Evolutionary conservation across 2,797 vertebrate species (phyloP).

Genomic region (Oreonectes daqikongensis): DNA sequence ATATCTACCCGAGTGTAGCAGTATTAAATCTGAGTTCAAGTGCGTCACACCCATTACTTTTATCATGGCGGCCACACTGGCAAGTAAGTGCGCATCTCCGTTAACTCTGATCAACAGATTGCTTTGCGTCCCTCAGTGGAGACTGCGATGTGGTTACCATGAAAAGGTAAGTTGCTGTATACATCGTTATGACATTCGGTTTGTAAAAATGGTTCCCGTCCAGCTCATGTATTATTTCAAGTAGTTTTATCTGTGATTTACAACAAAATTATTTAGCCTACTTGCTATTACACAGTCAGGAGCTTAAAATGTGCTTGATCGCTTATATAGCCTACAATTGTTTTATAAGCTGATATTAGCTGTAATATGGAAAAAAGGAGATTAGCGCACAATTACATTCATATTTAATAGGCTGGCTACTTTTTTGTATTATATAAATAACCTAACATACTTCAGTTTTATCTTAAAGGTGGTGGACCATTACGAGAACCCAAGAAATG

Average conservation of each 20-base stretch:
- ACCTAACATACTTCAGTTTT: neutral
- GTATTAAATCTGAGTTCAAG: slow-evolving; percentile 30
- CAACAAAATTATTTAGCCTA: neutral
- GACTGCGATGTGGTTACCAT: slow-evolving; percentile 71
- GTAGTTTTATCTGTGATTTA: neutral
- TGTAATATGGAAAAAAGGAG: neutral
- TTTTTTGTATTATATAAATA: neutral
- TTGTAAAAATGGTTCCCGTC: neutral
- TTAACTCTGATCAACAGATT: slow-evolving; percentile 66
- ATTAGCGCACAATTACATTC: neutral
- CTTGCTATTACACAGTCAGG: neutral
- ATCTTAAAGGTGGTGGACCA: slow-evolving; percentile 90
- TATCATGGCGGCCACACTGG: slow-evolving; percentile 67
- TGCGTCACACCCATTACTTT: slow-evolving; percentile 62
- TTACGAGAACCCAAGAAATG: slow-evolving; percentile 97
- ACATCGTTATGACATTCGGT: neutral
- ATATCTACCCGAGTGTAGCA: neutral
- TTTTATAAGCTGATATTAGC: neutral
- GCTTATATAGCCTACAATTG: neutral
- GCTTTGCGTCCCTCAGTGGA: slow-evolving; percentile 70
- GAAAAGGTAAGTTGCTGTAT: slow-evolving; percentile 69
- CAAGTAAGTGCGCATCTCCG: slow-evolving; percentile 68
- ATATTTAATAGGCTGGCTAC: neutral
- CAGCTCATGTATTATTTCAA: neutral
- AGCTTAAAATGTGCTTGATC: neutral